These are phyloP conservation scores for Habropoda laboriosa DNA, from an alignment of 1,140 invertebrate genomes.

Conservation along the genomic window DNA sequence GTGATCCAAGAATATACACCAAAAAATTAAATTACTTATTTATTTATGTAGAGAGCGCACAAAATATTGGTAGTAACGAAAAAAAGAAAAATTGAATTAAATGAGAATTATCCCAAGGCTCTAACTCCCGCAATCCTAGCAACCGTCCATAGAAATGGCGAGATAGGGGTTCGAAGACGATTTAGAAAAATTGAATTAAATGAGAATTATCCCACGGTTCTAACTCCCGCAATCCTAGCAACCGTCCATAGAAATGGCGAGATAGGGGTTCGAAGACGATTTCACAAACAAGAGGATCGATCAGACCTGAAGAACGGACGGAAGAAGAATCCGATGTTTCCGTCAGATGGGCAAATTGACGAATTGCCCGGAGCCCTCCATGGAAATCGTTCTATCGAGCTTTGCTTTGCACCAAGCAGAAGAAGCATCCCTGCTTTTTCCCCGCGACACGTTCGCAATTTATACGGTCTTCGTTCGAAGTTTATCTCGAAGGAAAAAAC, in stretches of 20 bases:
- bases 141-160: no score
- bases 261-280: not conserved
- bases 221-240: not conserved
- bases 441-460: constrained; percentile 23
- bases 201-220: not conserved
- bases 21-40: no score
- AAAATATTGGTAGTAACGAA: no score
- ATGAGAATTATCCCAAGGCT: no score
- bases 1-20: no score
- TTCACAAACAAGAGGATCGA: not conserved
- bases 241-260: not conserved
- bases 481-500: not conserved
- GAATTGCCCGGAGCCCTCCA: constrained; percentile 37
- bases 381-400: constrained; percentile 39
- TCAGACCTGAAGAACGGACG: constrained; percentile 8
- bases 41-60: no score
- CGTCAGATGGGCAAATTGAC: not conserved
- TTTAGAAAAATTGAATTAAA: no score
- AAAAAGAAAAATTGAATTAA: no score
- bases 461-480: constrained; percentile 8
- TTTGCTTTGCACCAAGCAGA: not conserved
- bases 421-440: not conserved
- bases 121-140: no score
- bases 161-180: no score
- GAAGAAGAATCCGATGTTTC: not conserved